Percentiles rank a stretch among this genome's conserved stretches.
Evolutionary conservation across 2,888 invertebrate genomes (phyloP).

Genomic region (Tachina fera): DNA sequence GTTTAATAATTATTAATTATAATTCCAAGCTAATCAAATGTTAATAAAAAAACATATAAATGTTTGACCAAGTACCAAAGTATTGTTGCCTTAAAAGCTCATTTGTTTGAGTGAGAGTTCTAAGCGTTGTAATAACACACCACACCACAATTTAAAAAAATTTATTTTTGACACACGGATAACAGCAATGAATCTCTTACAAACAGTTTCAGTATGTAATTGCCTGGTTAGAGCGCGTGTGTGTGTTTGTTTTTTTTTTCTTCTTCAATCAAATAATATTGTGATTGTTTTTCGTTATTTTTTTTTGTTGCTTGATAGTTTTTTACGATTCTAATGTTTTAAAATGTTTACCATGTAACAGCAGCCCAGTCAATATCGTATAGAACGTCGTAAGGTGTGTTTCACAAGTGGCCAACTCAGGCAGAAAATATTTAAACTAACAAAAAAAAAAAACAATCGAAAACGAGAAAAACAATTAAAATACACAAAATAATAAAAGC

Average conservation of each 20-base stretch:
- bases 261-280: constrained; percentile 39
- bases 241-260: constrained; percentile 34
- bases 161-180: constrained; percentile 12
- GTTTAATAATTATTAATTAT: no score
- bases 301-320: constrained; percentile 54
- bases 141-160: constrained; percentile 23
- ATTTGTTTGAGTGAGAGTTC: constrained; percentile 26
- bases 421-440: constrained; percentile 29
- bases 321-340: constrained; percentile 78
- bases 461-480: constrained; percentile 45
- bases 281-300: constrained; percentile 36
- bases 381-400: constrained; percentile 81
- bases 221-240: constrained; percentile 28
- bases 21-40: not conserved
- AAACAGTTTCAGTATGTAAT: constrained; percentile 26
- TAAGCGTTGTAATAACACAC: not conserved
- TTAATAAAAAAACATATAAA: not conserved
- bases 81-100: not conserved
- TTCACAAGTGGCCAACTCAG: constrained; percentile 77
- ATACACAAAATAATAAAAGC: constrained; percentile 43
- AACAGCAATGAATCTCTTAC: constrained; percentile 5
- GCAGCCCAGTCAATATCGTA: constrained; percentile 80
- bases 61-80: not conserved
- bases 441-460: constrained; percentile 21
- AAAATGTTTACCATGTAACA: constrained; percentile 81